Evolutionary conservation across 2,113 vertebrate species (phyloP).

Genomic region (Bubo blakistoni): DNA sequence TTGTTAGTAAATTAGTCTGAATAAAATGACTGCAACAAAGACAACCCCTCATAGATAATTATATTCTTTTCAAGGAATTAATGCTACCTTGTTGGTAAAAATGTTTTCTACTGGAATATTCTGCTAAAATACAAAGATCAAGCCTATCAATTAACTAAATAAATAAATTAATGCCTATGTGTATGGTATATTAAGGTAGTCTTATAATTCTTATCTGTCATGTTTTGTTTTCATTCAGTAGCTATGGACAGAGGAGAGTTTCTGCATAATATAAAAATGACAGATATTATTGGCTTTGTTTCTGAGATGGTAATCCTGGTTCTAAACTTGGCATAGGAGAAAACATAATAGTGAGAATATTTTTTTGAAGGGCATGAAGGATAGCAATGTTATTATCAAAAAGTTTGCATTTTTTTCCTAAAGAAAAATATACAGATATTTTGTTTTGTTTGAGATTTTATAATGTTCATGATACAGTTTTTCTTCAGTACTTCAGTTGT

Average conservation of each 20-base stretch:
- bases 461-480: not conserved
- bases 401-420: fast-evolving
- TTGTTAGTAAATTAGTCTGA: not conserved
- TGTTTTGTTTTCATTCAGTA: not conserved
- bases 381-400: not conserved
- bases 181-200: not conserved
- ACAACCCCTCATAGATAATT: fast-evolving
- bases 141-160: not conserved
- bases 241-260: not conserved
- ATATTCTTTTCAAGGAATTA: not conserved
- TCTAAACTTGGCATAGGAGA: not conserved
- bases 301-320: not conserved
- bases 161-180: not conserved
- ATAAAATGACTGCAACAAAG: not conserved
- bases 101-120: not conserved
- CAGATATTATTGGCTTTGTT: not conserved
- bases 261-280: not conserved
- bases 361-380: not conserved
- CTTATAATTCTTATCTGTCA: not conserved
- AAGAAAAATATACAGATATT: not conserved
- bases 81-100: not conserved
- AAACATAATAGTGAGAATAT: not conserved
- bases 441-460: not conserved
- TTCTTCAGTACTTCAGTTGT: not conserved
- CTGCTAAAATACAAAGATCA: not conserved